These are phyloP conservation scores for Ferdinandea cuprea DNA, from an alignment of 2,888 invertebrate species.

Conservation along the genomic window DNA sequence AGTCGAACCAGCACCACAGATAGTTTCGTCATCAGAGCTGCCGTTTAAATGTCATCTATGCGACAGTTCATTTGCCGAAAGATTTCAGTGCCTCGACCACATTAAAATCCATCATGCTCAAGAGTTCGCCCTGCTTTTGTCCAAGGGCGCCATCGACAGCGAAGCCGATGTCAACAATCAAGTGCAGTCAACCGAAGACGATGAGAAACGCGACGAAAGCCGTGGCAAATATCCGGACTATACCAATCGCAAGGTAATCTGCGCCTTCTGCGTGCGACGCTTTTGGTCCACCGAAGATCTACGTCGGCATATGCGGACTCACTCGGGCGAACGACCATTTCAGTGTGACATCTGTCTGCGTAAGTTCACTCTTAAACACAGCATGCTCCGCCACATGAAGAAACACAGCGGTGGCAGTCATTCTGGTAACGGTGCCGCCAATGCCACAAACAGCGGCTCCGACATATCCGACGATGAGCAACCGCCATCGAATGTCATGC, in stretches of 20 bases:
- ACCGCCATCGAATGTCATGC: slow-evolving; percentile 68
- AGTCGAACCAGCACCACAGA: slow-evolving; percentile 39
- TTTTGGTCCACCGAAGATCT: slow-evolving; percentile 98
- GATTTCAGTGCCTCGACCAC: slow-evolving; percentile 92
- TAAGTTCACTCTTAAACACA: slow-evolving; percentile 95
- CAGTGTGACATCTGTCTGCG: slow-evolving; percentile 94
- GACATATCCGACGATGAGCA: slow-evolving; percentile 83
- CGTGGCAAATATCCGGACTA: slow-evolving; percentile 93
- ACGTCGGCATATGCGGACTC: slow-evolving; percentile 96
- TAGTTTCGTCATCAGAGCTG: slow-evolving; percentile 85
- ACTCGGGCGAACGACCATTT: slow-evolving; percentile 95
- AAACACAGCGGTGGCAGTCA: slow-evolving; percentile 90
- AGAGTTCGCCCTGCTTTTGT: slow-evolving; percentile 92
- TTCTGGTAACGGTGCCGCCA: slow-evolving; percentile 76
- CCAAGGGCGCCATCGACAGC: slow-evolving; percentile 90
- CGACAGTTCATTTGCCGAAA: slow-evolving; percentile 92
- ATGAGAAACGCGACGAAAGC: slow-evolving; percentile 86
- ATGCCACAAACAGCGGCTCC: slow-evolving; percentile 79
- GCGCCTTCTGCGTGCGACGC: slow-evolving; percentile 95
- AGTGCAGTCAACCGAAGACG: slow-evolving; percentile 83
- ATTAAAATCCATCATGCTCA: slow-evolving; percentile 89
- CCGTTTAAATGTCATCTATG: slow-evolving; percentile 97
- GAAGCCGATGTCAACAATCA: slow-evolving; percentile 82
- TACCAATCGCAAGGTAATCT: slow-evolving; percentile 93
- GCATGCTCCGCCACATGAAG: slow-evolving; percentile 96